Evolutionary conservation across 2,888 invertebrate species (phyloP), one percentile per base, ranked within the genome.

Genomic region (Idaea aversata): DNA sequence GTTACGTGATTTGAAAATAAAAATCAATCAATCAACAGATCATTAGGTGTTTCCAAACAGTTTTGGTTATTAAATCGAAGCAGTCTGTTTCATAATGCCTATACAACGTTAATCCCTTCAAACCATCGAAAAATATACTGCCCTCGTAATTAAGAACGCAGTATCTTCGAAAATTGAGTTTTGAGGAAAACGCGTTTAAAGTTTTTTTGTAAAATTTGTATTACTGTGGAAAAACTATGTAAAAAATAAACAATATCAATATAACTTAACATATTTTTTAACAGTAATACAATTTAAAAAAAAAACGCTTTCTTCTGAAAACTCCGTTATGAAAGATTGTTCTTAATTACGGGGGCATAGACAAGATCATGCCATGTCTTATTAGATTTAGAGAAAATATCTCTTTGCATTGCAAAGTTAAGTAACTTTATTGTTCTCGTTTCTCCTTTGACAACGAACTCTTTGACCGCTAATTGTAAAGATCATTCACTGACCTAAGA

Each of bases 401-500:
- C 13, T 10, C 47, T 47, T 47, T 47, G 13, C 47, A 47, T 47
- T 47, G 4, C 47, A 47, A 6, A 47, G 47, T 47, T 47, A 47
- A 47, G 47, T 47, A 47, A 47, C 47, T 47, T 6, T 5, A 47
- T 47, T 47, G 47, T 47, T 47, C 47, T 47, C 4, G 47, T 47
- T 47, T 47, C 47, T 13, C 25, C 25, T 25, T 25, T 47, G 47
- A 47, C 47, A 47, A 47, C 47, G 47, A 47, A 47, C 47, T 47
- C 47, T 47, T 47, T 47, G 47, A 5, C 47, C 47, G 47, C 47
- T 47, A 47, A 47, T 47, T 47, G 7, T 13, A 47, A 47, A 47
- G 47, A 47, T 47, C 47, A 47, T 47, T 25, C 59, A 10, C 34
- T 59, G 59, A 59, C 59, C 59, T 16, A 34, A 25, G 64, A 75